A percentile compares a stretch with the other conserved stretches of the same genome.
Evolutionary conservation across 2,797 vertebrate species (phyloP).

Genomic region (Babyrousa celebensis): DNA sequence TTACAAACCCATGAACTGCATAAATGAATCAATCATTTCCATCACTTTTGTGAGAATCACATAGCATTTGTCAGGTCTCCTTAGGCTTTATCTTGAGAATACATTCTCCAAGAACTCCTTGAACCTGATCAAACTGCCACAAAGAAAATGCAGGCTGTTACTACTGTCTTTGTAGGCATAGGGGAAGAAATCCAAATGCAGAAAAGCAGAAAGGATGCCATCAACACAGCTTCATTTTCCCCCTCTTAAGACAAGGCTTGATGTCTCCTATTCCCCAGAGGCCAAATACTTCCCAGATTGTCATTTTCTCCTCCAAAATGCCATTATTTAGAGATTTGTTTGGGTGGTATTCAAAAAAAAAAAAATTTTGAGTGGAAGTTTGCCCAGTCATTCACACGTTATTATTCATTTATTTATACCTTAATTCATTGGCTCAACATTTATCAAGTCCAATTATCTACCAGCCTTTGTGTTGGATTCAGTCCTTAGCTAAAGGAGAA

Average conservation of each 20-base stretch:
- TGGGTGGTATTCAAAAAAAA: background rate
- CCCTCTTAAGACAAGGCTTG: background rate
- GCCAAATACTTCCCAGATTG: background rate
- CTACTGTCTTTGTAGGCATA: background rate
- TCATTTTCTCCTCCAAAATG: conserved; percentile 8
- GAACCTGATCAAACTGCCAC: background rate
- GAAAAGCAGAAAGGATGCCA: background rate
- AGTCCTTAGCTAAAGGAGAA: background rate
- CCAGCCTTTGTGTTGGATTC: background rate
- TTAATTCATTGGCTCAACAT: background rate
- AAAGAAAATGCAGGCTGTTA: background rate
- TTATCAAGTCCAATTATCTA: background rate
- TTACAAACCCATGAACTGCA: background rate
- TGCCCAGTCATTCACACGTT: background rate
- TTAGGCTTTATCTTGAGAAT: background rate
- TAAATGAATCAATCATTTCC: background rate
- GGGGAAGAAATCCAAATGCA: background rate
- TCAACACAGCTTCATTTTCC: background rate
- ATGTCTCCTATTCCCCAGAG: background rate
- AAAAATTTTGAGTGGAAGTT: background rate
- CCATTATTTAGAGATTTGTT: background rate
- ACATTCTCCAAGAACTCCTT: background rate
- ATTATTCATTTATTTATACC: background rate
- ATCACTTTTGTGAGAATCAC: background rate
- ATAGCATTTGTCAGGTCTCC: background rate